These are phyloP conservation scores for Crypturellus undulatus DNA, from an alignment of 2,113 vertebrate species.

Conservation along the genomic window DNA sequence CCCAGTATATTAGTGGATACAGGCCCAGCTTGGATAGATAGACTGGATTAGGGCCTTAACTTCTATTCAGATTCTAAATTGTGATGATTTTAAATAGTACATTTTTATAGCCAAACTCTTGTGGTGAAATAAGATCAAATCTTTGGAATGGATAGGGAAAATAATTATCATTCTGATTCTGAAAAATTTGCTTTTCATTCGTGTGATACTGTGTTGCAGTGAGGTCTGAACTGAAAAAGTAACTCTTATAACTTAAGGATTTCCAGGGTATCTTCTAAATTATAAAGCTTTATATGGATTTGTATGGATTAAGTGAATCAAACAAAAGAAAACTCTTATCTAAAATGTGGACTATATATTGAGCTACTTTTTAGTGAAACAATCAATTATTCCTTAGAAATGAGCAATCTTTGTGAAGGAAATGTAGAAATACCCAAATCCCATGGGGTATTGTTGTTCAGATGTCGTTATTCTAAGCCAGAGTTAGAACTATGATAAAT, in stretches of 20 bases:
- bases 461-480: not conserved
- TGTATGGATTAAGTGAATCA: not conserved
- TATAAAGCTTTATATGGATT: not conserved
- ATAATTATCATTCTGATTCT: conserved; percentile 61
- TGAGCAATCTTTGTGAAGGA: not conserved
- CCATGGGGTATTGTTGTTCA: not conserved
- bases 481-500: not conserved
- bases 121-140: not conserved
- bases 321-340: not conserved
- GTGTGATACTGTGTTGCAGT: not conserved
- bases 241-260: not conserved
- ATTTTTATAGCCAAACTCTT: not conserved
- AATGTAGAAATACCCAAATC: not conserved
- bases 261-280: not conserved
- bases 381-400: not conserved
- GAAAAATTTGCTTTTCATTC: conserved; percentile 34
- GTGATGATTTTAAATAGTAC: not conserved
- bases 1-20: not conserved
- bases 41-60: not conserved
- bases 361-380: not conserved
- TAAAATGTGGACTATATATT: not conserved
- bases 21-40: not conserved
- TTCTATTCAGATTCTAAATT: not conserved
- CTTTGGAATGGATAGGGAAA: conserved; percentile 39
- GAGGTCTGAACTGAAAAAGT: conserved; percentile 35